These are phyloP conservation scores for Vidua macroura DNA, from an alignment of 2,113 vertebrate species.

Conservation along the genomic window DNA sequence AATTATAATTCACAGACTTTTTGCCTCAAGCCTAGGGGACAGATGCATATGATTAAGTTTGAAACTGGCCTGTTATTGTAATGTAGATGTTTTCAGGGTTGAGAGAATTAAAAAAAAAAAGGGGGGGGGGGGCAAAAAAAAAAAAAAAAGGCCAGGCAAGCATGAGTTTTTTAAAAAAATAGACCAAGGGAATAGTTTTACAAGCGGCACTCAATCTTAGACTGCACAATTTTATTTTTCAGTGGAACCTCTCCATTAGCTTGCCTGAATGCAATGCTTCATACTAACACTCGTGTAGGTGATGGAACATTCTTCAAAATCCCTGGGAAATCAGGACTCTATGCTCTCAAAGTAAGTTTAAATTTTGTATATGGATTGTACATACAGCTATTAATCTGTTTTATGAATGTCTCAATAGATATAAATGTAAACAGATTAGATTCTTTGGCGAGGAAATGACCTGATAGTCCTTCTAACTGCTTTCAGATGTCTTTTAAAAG, in stretches of 20 bases:
- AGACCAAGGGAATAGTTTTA: slow-evolving; percentile 64
- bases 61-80: slow-evolving; percentile 80
- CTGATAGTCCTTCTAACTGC: slow-evolving; percentile 54
- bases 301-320: slow-evolving; percentile 89
- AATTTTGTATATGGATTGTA: slow-evolving; percentile 41
- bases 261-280: slow-evolving; percentile 88
- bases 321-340: slow-evolving; percentile 85
- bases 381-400: slow-evolving; percentile 18
- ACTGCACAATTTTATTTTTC: slow-evolving; percentile 74
- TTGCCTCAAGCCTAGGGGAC: slow-evolving; percentile 75
- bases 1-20: slow-evolving; percentile 79
- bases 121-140: rapidly evolving
- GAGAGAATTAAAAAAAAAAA: slow-evolving; percentile 59
- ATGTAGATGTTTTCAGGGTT: slow-evolving; percentile 82
- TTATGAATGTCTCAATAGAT: slow-evolving; percentile 53
- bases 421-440: slow-evolving; percentile 63
- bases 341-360: slow-evolving; percentile 86
- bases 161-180: slow-evolving; percentile 50
- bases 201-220: slow-evolving; percentile 64
- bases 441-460: slow-evolving; percentile 47
- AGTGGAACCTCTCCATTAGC: slow-evolving; percentile 88
- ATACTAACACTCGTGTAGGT: slow-evolving; percentile 85
- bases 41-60: slow-evolving; percentile 86
- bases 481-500: slow-evolving; percentile 67
- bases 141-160: slow-evolving; percentile 2